These are phyloP conservation scores for Rachycentron canadum DNA, from an alignment of 2,797 vertebrate genomes.

Conservation along the genomic window DNA sequence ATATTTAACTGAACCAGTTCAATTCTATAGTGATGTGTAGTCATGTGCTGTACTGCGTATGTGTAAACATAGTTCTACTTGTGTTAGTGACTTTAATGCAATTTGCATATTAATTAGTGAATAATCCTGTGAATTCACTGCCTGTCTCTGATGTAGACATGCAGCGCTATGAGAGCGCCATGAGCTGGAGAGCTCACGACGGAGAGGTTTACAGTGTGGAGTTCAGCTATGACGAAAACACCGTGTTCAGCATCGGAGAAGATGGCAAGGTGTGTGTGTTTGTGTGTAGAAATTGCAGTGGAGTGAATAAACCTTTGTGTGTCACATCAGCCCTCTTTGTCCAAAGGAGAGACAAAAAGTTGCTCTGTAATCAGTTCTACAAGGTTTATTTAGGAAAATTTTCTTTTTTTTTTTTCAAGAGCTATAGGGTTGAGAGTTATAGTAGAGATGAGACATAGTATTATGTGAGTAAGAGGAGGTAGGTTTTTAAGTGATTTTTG, in stretches of 20 bases:
- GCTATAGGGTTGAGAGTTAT: too few species aligned
- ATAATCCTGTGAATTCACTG: neutral
- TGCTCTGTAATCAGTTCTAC: too few species aligned
- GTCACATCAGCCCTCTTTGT: neutral
- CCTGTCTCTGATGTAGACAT: conserved; percentile 85
- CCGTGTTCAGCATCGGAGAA: conserved; percentile 95
- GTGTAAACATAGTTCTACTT: neutral
- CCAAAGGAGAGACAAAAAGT: neutral
- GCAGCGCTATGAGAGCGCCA: conserved; percentile 95
- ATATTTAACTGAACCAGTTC: neutral
- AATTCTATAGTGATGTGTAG: neutral
- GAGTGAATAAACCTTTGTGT: neutral
- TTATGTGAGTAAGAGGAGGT: too few species aligned
- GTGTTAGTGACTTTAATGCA: neutral
- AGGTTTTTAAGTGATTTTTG: too few species aligned
- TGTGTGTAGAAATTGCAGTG: conserved; percentile 69
- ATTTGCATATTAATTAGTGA: neutral
- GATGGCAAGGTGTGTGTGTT: conserved; percentile 94
- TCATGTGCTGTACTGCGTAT: neutral
- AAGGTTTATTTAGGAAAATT: too few species aligned
- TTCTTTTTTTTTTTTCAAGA: too few species aligned
- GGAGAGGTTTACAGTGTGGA: conserved; percentile 98
- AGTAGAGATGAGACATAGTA: too few species aligned
- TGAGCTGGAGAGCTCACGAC: conserved; percentile 96
- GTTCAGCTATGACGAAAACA: conserved; percentile 98